Evolutionary conservation across 2,113 vertebrate genomes (phyloP), one percentile per base, ranked within the genome.

Genomic region (Malaclemys terrapin): DNA sequence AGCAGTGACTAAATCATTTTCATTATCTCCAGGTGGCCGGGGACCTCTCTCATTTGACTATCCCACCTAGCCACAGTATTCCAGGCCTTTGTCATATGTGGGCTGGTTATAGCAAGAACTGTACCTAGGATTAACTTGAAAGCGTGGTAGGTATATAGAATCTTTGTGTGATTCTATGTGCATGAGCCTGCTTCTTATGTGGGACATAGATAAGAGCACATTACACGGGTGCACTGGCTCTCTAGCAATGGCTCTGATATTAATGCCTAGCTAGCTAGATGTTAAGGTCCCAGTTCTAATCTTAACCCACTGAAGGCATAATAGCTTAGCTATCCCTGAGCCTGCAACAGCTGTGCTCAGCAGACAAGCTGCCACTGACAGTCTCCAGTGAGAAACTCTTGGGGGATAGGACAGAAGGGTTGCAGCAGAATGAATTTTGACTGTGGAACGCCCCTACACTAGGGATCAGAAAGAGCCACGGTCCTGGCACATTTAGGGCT

Each of bases 401-500:
- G 0, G 2, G 19, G 59, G 76, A 89, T 17, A 38, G 6, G 45
- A 88, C 65, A 38, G 65, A 2, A 19, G 0, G 0, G 11, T 89
- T 29, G 88, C 59, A 17, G 88, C 90, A n/a, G 35, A 31, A 85
- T 42, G 75, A 85, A 54, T 49, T 0, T 1, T 7, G 59, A 76
- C 57, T 85, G 56, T 65, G 3, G 7, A 42, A 88, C 45, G 57
- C 50, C 35, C 87, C 42, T 24, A 47, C 24, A 42, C 11, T 10
- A 45, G 88, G 65, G 56, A 88, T 76, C 45, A 91, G 87, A 88
- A 47, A 47, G 12, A 88, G 8, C 17, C 56, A 12, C 12, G 24
- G 75, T 31, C 91, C 57, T 91, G 88, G 72, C 8, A 25, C 89
- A 93, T 89, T 89, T 24, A 76, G 38, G 42, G 72, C 10, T 76